Evolutionary conservation across 2,797 vertebrate genomes (phyloP).

Genomic region (Syngnathus rostellatus): DNA sequence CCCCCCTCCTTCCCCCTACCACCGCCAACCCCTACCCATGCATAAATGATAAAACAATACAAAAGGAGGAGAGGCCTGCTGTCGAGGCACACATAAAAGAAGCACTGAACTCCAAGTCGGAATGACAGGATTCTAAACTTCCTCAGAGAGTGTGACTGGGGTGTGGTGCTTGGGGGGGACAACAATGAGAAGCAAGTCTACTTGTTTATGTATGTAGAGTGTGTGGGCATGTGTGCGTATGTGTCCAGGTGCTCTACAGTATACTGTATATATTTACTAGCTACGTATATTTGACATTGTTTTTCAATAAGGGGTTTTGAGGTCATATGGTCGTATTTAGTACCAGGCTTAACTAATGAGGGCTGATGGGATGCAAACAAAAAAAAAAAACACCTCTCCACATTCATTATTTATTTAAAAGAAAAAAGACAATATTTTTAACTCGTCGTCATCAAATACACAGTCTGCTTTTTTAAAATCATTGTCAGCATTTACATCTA

Average conservation of each 20-base stretch:
- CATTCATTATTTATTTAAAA: too few relatives aligned
- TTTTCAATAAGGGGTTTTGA: too few relatives aligned
- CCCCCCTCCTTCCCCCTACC: slow-evolving; percentile 13
- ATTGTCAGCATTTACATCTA: too few relatives aligned
- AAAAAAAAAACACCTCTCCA: too few relatives aligned
- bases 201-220: slow-evolving; percentile 37
- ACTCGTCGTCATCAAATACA: too few relatives aligned
- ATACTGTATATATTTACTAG: not conserved
- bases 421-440: too few relatives aligned
- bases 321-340: not conserved
- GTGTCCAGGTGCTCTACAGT: not conserved
- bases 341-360: not conserved
- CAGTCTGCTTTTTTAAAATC: too few relatives aligned
- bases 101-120: slow-evolving; percentile 44
- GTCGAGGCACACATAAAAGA: slow-evolving; percentile 69
- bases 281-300: not conserved
- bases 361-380: too few relatives aligned
- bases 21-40: slow-evolving; percentile 49
- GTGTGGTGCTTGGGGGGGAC: slow-evolving; percentile 1
- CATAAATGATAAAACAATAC: slow-evolving; percentile 78
- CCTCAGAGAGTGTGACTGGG: slow-evolving; percentile 30
- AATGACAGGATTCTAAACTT: slow-evolving; percentile 63
- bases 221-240: slow-evolving; percentile 12
- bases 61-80: slow-evolving; percentile 66
- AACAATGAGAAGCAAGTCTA: slow-evolving; percentile 19